phyloP scores from a whole-genome alignment of 2,113 vertebrate species.

The Hemichromis elongatus region DNA sequence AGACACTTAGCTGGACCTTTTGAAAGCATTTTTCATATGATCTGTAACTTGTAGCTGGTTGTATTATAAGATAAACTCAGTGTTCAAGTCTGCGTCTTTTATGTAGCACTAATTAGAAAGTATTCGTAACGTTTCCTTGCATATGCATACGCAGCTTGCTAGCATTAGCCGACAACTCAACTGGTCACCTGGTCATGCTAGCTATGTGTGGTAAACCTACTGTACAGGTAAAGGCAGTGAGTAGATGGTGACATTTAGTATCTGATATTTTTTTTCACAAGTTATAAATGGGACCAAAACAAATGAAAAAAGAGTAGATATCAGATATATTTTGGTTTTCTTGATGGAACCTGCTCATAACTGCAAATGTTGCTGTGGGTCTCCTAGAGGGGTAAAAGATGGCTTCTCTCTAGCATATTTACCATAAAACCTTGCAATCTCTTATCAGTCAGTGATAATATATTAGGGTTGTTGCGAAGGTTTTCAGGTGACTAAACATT shows the following conservation, averaged over 20 bases:
- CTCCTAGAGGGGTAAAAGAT: neutral
- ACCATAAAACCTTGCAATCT: neutral
- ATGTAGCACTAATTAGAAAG: too few relatives aligned
- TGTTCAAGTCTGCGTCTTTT: too few relatives aligned
- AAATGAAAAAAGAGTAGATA: neutral
- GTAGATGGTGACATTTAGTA: neutral
- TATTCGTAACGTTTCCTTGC: neutral
- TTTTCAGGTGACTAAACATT: neutral
- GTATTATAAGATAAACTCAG: too few relatives aligned
- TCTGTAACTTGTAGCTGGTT: neutral
- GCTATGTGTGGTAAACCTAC: neutral
- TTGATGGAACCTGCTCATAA: neutral
- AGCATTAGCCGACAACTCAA: neutral
- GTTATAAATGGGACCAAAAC: neutral
- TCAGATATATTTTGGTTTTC: neutral
- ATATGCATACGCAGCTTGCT: neutral
- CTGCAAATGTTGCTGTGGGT: neutral
- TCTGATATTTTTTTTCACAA: neutral
- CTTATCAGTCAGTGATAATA: neutral
- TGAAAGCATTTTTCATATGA: neutral
- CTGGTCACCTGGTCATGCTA: neutral
- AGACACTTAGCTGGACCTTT: neutral
- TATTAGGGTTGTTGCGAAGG: neutral
- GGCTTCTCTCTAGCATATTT: neutral
- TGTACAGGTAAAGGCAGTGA: neutral